Evolutionary conservation across 1,140 invertebrate species (phyloP), one percentile per base, ranked within the genome.

Genomic region (Drosophila ananassae): DNA sequence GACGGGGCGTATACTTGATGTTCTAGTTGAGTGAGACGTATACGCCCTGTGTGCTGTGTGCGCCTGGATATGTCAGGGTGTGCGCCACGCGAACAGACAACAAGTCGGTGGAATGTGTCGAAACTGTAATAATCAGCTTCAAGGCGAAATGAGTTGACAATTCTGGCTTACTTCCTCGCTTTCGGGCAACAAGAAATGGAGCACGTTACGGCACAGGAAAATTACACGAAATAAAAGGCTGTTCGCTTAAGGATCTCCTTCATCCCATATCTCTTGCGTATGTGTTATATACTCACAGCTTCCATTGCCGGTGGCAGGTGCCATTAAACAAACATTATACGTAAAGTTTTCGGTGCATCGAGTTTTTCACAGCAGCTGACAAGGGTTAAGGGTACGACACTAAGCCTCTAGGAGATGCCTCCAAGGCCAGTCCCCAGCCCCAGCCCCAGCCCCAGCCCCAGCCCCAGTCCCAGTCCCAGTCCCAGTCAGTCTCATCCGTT

Each of bases 81-180:
- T 55, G 25, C 24, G 64, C 61, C 60, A 66, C 39, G 68, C 57
- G 39, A 55, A 50, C 25, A 28, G 25, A 54, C 54, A 61, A 72
- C 73, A 54, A 79, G 67, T 53, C 81, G 69, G 73, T 61, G 71
- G 78, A 71, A 87, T 81, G 77, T 84, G 82, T 67, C 77, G 25
- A 87, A 78, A 71, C 69, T 71, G 78, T 77, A 85, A 87, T 85
- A 85, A 85, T 85, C 81, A 81, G 81, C 76, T 77, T 55, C 77
- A 87, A 87, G 77, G 81, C 82, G 73, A 60, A 73, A 50, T 13
- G 61, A 61, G 55, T 68, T 73, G 73, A 75, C 80, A 79, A 73
- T 39, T 44, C 75, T 30, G 32, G 58, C 57, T 32, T 32, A 71
- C 52, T 61, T 41, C 55, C 39, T 17, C 17, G 17, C 17, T 17